Base-by-base conservation (phyloP, 2,888 invertebrate species). In the Norana najaformis region DNA sequence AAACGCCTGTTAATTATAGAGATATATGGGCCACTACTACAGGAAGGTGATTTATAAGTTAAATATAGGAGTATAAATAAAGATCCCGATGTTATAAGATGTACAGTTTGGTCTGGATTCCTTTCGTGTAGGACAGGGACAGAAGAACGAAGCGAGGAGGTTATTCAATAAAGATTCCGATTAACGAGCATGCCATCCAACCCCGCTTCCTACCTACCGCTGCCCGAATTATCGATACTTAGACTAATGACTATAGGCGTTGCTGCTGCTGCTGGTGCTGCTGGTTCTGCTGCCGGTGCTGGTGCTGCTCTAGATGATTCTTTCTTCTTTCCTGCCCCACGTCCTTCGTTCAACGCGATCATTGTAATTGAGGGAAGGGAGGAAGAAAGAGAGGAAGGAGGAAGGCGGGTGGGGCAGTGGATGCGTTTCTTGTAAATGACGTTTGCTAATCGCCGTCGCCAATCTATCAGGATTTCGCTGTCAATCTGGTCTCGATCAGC, bases 391-490 rank as follows among this genome's bases (percentile, higher is more conserved):
- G 23, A 23, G 14, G 16, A 16, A 34, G 83, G 0, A 30, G 83
- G 35, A 35, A 3, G 34, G 36, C 3, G 83, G 35, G 14, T 83
- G 83, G 20, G 35, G 4, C 34, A 34, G 14, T 35, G 34, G 35
- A 14, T 83, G 34, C 36, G 35, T 35, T 36, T 85, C n/a, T 85
- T 35, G 36, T 85, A 85, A 85, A 85, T 85, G 85, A 85, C 85
- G 85, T 85, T n/a, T 85, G 11, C 35, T 85, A 85, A 85, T 85
- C 85, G 85, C 36, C 85, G 85, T 36, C 85, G 85, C 85, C 85
- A 37, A 85, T 85, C 85, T 85, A 36, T 85, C 85, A 85, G 85
- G 85, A 35, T 85, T 85, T 35, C 85, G 85, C 85, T 85, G 85
- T 85, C 85, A 85, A 85, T 85, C 85, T 85, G 85, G 85, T 35